Percentiles rank a stretch among this genome's conserved stretches.
Conservation (phyloP, 53 echinoderm and acorn worm genomes). For the Echinometra lucunter region DNA sequence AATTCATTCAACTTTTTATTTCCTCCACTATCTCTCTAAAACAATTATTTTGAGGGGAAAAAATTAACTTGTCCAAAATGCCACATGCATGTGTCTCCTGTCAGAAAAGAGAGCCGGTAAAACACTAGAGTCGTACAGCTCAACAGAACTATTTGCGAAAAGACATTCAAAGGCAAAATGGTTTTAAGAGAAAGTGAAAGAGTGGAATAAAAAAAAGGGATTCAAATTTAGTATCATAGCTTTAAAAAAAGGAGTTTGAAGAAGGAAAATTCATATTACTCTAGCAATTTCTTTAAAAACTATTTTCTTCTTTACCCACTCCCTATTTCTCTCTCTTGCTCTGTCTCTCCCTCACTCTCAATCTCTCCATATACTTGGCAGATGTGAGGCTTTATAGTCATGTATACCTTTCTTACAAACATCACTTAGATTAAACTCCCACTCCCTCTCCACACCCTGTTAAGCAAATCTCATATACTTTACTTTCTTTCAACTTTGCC, state of each 20-base stretch:
- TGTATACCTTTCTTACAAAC: background rate
- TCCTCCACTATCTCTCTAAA: no score
- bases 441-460: background rate
- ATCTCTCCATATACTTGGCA: no score
- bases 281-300: no score
- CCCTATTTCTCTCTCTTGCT: no score
- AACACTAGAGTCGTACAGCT: background rate
- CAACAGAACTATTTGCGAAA: background rate
- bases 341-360: no score
- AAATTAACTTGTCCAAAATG: no score
- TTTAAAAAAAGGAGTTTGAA: background rate
- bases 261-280: background rate
- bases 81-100: no score
- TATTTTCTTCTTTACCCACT: no score
- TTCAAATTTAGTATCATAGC: no score
- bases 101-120: background rate
- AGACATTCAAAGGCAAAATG: background rate
- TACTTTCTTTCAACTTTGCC: background rate
- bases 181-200: background rate
- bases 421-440: background rate
- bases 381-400: background rate
- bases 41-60: no score
- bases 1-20: no score
- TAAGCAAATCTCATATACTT: background rate
- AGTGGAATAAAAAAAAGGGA: background rate